phyloP scores from a whole-genome alignment of 1,140 invertebrate species.

The fruit fly (Drosophila melanogaster) region Release_6_plus_ISO1_MT NT_033777.3:19823501-19824000 shows the following conservation, averaged over 20 bases:
- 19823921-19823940: constrained; percentile 5
- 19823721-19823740: constrained; percentile 81
- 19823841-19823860: constrained; percentile 51
- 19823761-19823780: constrained; percentile 67
- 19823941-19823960: constrained; percentile 15
- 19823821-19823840: constrained; percentile 78
- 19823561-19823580: constrained; percentile 41
- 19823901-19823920: constrained; percentile 73
- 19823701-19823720: constrained; percentile 62
- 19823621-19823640: constrained; percentile 23
- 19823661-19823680: constrained; percentile 79
- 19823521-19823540: constrained; percentile 38
- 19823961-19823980: constrained; percentile 77
- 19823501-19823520: constrained; percentile 10
- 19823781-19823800: constrained; percentile 56
- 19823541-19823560: constrained; percentile 26
- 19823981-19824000: constrained; percentile 50
- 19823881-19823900: constrained; percentile 46
- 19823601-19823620: constrained; percentile 53
- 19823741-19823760: constrained; percentile 72
- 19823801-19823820: constrained; percentile 42
- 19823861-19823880: not conserved
- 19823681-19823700: constrained; percentile 56
- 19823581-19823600: constrained; percentile 76
- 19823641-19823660: constrained; percentile 73